Evolutionary conservation across 2,113 vertebrate genomes (phyloP), one percentile per base, ranked within the genome.

Genomic region (Prionailurus viverrinus): DNA sequence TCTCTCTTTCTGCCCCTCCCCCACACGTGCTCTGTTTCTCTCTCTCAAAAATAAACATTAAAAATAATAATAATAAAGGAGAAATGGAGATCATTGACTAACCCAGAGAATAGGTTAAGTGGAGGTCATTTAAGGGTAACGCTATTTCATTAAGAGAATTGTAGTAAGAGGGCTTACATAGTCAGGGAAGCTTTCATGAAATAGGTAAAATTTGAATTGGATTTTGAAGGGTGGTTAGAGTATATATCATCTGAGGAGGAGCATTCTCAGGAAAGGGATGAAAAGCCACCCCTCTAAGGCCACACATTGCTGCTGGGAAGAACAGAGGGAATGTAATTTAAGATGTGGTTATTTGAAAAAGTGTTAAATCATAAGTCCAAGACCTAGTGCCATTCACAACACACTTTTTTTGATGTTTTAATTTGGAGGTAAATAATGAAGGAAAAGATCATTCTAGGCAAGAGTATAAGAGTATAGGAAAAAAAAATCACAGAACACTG

Each of bases 371-470:
- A 14, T 51, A 95, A 79, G 14, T 23, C 66, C 41, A 95, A 81
- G 63, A 61, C 19, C 45, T 68, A 51, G 8, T 45, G 48, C 14
- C 41, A 82, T 82, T 80, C 12, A 12, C 79, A 94, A 83, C 29
- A 73, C 9, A 84, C 36, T 87, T 78, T 82, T 91, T 93, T 95
- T 82, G 45, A 31, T 65, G n/a, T 92, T 96, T 94, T 90, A 87
- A 73, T 96, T 86, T 95, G 58, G 19, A 90, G n/a, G 45, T 86
- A 71, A 89, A 53, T 93, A 89, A 81, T 78, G 55, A 94, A 90
- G 31, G 14, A 74, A 82, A 66, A 92, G 16, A 39, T 7, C 48
- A 29, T 65, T 53, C 27, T 86, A 61, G 65, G 45, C 31, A 3
- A 36, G 69, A 83, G 1, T 69, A 4, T 69, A 86, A 90, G n/a